Percentiles rank a stretch among this genome's conserved stretches.
phyloP scores from a whole-genome alignment of 2,113 vertebrate genomes.

The Bolborhynchus lineola region DNA sequence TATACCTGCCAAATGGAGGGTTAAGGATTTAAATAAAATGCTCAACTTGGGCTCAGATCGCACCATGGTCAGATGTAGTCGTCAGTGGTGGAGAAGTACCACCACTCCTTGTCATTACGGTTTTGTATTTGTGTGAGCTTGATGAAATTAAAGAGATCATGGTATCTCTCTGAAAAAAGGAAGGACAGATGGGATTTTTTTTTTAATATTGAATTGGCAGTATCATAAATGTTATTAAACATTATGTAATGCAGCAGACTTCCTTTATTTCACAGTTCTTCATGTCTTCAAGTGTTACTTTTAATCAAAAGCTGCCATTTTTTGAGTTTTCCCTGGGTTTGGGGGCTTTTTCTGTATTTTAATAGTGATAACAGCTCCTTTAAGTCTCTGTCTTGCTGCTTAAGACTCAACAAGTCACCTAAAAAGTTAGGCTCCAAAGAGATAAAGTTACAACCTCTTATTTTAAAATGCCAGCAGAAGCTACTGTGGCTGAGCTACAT shows the following conservation, averaged over 20 bases:
- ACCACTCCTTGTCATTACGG: background rate
- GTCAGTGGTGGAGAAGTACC: background rate
- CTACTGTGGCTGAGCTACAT: background rate
- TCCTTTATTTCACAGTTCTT: background rate
- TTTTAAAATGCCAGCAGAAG: background rate
- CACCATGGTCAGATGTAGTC: background rate
- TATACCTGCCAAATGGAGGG: background rate
- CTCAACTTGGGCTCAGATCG: fast-evolving
- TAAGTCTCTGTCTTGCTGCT: background rate
- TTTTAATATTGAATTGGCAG: background rate
- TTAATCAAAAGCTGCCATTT: background rate
- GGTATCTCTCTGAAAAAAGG: background rate
- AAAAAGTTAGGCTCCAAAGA: background rate
- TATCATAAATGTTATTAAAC: background rate
- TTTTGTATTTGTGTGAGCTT: background rate
- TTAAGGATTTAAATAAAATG: background rate
- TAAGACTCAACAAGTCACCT: background rate
- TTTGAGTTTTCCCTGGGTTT: background rate
- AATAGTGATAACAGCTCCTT: background rate
- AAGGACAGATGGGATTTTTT: background rate
- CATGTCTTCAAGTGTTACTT: background rate
- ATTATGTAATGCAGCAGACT: background rate
- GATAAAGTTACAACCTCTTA: background rate
- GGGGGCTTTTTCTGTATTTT: background rate
- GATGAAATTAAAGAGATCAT: background rate